Percentiles rank a stretch among this genome's conserved stretches.
Evolutionary conservation across 2,113 vertebrate species (phyloP).

Genomic region (Symphodus melops): DNA sequence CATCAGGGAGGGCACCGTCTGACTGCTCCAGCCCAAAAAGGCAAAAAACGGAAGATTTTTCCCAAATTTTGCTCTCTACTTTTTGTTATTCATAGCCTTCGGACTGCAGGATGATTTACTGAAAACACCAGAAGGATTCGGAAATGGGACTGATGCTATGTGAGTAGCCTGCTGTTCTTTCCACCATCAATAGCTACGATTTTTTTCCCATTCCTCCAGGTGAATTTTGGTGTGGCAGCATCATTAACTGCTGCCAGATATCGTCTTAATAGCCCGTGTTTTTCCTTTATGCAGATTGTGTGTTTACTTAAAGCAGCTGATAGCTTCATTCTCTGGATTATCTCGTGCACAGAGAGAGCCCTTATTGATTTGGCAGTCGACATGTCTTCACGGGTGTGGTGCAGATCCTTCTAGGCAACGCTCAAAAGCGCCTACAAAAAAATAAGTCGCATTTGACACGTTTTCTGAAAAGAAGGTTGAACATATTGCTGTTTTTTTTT

Average conservation of each 20-base stretch:
- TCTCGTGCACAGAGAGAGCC: constrained; percentile 43
- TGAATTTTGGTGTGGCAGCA: constrained; percentile 47
- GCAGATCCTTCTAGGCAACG: constrained; percentile 67
- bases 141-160: constrained; percentile 47
- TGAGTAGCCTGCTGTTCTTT: constrained; percentile 56
- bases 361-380: constrained; percentile 78
- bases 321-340: constrained; percentile 3
- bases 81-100: not conserved
- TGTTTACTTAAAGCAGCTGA: constrained; percentile 4
- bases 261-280: constrained; percentile 6
- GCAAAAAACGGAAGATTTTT: not conserved
- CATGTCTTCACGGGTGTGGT: constrained; percentile 84
- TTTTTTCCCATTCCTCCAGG: constrained; percentile 39
- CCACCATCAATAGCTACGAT: constrained; percentile 14
- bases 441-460: not conserved
- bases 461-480: not conserved
- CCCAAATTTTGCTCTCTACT: not conserved
- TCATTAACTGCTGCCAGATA: not conserved
- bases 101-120: constrained; percentile 39
- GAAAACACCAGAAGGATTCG: constrained; percentile 32
- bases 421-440: constrained; percentile 56
- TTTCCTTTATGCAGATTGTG: not conserved
- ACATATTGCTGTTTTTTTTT: not conserved
- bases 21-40: constrained; percentile 11
- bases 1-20: constrained; percentile 56